phyloP scores from a whole-genome alignment of 2,113 vertebrate species.

The Amphiprion percula region DNA sequence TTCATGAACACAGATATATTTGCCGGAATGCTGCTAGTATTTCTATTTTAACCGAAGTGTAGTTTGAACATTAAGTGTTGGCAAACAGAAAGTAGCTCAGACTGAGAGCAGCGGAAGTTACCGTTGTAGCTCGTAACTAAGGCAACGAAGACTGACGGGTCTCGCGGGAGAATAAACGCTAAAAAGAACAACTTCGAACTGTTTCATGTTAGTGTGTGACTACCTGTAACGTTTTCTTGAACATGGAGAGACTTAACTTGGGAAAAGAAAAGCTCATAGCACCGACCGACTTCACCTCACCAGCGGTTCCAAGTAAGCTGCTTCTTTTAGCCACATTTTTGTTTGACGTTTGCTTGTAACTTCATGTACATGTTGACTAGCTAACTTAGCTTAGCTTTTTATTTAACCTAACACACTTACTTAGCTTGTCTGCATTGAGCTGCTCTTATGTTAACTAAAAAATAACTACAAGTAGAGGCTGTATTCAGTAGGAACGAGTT shows the following conservation, averaged over 20 bases:
- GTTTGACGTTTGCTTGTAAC: background rate
- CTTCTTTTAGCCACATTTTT: rapidly evolving
- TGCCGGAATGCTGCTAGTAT: rapidly evolving
- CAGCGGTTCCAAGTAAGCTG: slow-evolving; percentile 62
- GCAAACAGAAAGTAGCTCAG: background rate
- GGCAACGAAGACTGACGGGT: slow-evolving; percentile 36
- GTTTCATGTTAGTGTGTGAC: background rate
- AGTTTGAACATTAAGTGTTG: background rate
- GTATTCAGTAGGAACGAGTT: background rate
- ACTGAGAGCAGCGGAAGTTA: background rate
- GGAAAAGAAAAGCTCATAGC: slow-evolving; percentile 65
- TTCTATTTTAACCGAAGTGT: background rate
- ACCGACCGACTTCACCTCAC: slow-evolving; percentile 72
- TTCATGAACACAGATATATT: background rate
- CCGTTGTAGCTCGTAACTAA: slow-evolving; percentile 31
- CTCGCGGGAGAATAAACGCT: slow-evolving; percentile 47
- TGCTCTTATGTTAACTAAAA: background rate
- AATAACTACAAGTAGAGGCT: background rate
- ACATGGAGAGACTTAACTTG: slow-evolving; percentile 61
- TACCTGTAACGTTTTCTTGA: background rate
- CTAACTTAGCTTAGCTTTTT: slow-evolving; percentile 1
- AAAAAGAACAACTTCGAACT: background rate
- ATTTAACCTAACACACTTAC: too few species aligned
- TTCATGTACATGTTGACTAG: background rate
- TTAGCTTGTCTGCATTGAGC: too few species aligned